A percentile compares a stretch with the other conserved stretches of the same genome.
Evolutionary conservation across 2,113 vertebrate genomes (phyloP).

Genomic region (Oreocharis arfaki): DNA sequence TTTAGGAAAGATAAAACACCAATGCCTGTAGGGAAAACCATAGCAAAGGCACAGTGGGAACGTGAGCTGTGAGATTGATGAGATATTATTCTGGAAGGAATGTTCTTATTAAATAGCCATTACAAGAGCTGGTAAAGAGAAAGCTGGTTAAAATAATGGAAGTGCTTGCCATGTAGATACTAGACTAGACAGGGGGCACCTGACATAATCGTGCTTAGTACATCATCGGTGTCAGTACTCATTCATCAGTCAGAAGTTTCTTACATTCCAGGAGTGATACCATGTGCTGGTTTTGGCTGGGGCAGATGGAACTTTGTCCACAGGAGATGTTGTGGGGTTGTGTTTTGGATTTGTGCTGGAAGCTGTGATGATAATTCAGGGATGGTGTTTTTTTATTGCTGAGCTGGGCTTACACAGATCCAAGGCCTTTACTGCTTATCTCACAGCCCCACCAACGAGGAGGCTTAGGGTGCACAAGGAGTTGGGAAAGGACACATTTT

Average conservation of each 20-base stretch:
- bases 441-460: fast-evolving
- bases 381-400: not conserved
- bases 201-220: not conserved
- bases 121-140: not conserved
- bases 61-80: not conserved
- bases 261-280: not conserved
- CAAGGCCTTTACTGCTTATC: not conserved
- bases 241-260: not conserved
- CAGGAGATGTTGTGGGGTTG: fast-evolving
- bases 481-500: not conserved
- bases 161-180: not conserved
- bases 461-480: fast-evolving
- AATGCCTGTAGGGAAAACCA: not conserved
- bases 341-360: not conserved
- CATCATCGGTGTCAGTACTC: fast-evolving
- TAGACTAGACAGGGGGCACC: not conserved
- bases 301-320: not conserved
- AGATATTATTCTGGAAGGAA: not conserved
- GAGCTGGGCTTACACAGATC: fast-evolving
- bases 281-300: not conserved
- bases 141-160: not conserved
- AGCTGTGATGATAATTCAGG: fast-evolving
- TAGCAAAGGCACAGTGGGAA: not conserved
- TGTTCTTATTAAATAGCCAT: not conserved
- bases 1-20: not conserved